Percentiles rank a stretch among this genome's conserved stretches.
Conservation (phyloP, 2,797 vertebrate genomes). For the Pipistrellus pipistrellus region DNA sequence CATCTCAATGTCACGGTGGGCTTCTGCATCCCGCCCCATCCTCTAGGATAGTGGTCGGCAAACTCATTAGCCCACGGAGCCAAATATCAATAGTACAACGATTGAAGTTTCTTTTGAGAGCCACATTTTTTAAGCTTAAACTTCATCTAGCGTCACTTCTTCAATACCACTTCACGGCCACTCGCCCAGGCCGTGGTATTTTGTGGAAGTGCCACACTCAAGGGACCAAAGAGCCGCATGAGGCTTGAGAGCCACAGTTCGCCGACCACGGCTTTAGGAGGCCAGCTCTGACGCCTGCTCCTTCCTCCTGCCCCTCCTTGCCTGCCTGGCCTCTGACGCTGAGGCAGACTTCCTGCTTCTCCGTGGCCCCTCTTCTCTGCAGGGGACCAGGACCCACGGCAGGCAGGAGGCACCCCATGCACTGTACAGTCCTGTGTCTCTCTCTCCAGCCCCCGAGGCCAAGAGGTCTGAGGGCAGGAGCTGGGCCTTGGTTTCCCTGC, state of each 20-base stretch:
- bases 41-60: no score
- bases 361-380: background rate
- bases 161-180: no score
- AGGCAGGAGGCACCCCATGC: no score
- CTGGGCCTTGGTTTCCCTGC: background rate
- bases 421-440: background rate
- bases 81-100: no score
- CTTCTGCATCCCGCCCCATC: background rate
- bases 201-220: no score
- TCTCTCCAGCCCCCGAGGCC: background rate
- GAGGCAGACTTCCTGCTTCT: background rate
- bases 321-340: background rate
- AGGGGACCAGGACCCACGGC: fast-evolving
- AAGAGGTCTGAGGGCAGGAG: background rate
- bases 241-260: no score
- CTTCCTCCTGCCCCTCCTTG: background rate
- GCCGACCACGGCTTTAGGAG: background rate
- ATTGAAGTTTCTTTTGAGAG: no score
- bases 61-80: no score
- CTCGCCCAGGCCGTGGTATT: no score
- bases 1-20: background rate
- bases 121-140: no score
- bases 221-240: no score
- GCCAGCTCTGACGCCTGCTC: background rate
- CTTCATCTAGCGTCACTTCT: no score